Evolutionary conservation across 1,140 invertebrate genomes (phyloP).

Genomic region (Rhynchophorus ferrugineus): DNA sequence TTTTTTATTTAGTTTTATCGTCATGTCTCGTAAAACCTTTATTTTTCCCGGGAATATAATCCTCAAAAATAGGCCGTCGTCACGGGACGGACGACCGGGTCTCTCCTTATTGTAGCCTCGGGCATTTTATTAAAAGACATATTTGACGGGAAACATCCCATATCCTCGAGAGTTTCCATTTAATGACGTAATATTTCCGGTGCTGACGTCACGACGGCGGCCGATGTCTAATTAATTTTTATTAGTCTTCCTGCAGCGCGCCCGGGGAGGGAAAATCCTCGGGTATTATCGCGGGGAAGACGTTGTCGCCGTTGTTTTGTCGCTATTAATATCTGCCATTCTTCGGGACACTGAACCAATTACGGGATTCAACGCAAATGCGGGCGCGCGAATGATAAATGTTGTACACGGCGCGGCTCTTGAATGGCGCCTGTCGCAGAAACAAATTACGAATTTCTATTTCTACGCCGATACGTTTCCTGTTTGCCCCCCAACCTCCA

Average conservation of each 20-base stretch:
- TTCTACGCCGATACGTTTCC: slow-evolving; percentile 10
- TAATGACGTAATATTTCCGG: no score
- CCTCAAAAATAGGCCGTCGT: no score
- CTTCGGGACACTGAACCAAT: slow-evolving; percentile 19
- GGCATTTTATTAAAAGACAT: no score
- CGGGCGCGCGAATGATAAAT: slow-evolving; percentile 15
- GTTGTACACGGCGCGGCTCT: neutral
- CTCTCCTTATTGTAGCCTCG: no score
- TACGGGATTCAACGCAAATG: slow-evolving; percentile 15
- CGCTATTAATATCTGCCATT: slow-evolving; percentile 19
- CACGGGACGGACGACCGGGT: no score
- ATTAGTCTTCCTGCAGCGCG: slow-evolving; percentile 1
- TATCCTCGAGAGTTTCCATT: neutral
- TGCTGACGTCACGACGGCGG: no score
- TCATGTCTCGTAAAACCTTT: no score
- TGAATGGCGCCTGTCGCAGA: slow-evolving; percentile 13
- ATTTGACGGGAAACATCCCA: neutral
- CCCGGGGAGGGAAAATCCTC: slow-evolving; percentile 10
- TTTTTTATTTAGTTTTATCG: no score
- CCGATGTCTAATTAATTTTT: slow-evolving; percentile 14
- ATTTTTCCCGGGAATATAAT: no score
- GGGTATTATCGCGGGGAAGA: slow-evolving; percentile 10
- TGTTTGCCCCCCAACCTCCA: no score
- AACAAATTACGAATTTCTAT: slow-evolving; percentile 15
- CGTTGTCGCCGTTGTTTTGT: slow-evolving; percentile 11